Evolutionary conservation across 2,888 invertebrate species (phyloP), one percentile per base, ranked within the genome.

Genomic region (Acanthosepion esculentum): DNA sequence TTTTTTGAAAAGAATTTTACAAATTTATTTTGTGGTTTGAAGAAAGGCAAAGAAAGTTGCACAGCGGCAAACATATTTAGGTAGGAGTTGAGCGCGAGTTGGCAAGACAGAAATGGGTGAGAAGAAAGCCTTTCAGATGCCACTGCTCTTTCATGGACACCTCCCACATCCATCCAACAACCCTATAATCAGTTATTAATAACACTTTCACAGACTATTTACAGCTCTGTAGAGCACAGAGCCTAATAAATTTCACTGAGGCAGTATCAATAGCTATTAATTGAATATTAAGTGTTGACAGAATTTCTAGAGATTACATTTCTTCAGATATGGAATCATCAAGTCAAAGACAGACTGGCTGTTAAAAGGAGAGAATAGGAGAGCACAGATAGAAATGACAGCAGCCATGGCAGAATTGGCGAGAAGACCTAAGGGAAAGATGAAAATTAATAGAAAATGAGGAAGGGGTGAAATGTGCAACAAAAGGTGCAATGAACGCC

Each of bases 181-280:
- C 20, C 59, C 59, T 23, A n/a, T 78, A 78, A 78, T 78, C 78
- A 78, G 78, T 78, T 33, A 78, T 78, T n/a, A 78, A 78, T 78
- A 78, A 78, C 78, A 78, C 78, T 33, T 78, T 78, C 78, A 78
- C n/a, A 78, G 78, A 78, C 78, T n/a, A 78, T 78, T 78, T 78
- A 78, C 15, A 5, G n/a, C 10, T 78, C 78, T 78, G 23, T 33
- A 33, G 78, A n/a, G n/a, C 78, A 78, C n/a, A n/a, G 15, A 78
- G 78, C 78, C 78, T 78, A 78, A 78, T 78, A 78, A 78, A 78
- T 78, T 78, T 78, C 78, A 78, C 78, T 78, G 78, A 78, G 78
- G n/a, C 78, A 78, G n/a, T 78, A 78, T 78, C 33, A 33, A 78
- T 78, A 78, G n/a, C 78, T 78, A 78, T 78, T 78, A 78, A 78